A percentile compares a stretch with the other conserved stretches of the same genome.
These are phyloP conservation scores for Danio aesculapii DNA, from an alignment of 2,797 vertebrate species.

Conservation along the genomic window DNA sequence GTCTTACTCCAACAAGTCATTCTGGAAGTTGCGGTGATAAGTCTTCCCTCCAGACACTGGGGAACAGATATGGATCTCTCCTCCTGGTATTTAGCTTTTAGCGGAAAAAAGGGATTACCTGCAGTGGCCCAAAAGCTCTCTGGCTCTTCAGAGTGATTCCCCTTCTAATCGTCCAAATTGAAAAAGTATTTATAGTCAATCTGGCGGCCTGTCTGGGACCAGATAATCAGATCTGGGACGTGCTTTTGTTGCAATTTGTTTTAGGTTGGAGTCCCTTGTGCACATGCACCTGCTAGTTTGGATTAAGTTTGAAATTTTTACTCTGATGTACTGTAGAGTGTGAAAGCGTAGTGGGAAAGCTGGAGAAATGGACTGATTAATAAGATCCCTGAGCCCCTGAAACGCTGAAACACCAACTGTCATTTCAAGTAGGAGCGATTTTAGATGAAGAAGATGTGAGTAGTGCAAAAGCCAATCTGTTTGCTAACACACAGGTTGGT, in stretches of 20 bases:
- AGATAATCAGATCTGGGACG: conserved; percentile 60
- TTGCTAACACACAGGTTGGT: neutral
- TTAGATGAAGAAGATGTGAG: neutral
- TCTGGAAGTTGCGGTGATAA: conserved; percentile 54
- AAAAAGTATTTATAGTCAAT: conserved; percentile 68
- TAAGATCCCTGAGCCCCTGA: neutral
- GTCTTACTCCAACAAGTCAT: conserved; percentile 13
- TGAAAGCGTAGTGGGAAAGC: neutral
- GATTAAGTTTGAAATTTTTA: conserved; percentile 6
- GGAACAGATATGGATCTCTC: conserved; percentile 65
- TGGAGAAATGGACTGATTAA: neutral
- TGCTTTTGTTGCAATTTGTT: conserved; percentile 43
- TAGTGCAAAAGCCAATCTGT: neutral
- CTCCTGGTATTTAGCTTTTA: conserved; percentile 60
- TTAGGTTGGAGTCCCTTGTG: conserved; percentile 17
- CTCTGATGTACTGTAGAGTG: neutral
- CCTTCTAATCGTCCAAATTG: conserved; percentile 62
- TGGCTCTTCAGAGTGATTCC: conserved; percentile 56
- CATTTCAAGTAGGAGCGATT: neutral
- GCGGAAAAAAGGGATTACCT: conserved; percentile 58
- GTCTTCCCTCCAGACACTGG: conserved; percentile 59
- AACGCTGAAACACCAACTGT: neutral
- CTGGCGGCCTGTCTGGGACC: conserved; percentile 56
- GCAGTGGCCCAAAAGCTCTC: conserved; percentile 56
- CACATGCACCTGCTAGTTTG: conserved; percentile 19